Evolutionary conservation across 2,888 invertebrate genomes (phyloP), one percentile per base, ranked within the genome.

Genomic region (Noctua comes): DNA sequence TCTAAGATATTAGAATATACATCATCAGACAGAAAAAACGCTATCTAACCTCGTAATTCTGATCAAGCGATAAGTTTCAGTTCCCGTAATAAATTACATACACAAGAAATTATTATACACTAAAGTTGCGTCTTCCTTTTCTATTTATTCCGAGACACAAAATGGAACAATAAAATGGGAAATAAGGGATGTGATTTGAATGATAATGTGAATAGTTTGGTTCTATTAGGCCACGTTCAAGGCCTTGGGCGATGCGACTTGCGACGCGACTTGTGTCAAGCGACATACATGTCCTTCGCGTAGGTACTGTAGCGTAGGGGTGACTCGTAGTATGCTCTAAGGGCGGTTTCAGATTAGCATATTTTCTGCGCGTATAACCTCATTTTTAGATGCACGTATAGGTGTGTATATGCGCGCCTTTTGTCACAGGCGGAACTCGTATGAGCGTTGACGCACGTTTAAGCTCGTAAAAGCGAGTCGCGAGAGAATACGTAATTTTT

Each of bases 181-280:
- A 79, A 73, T 73, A 73, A 18, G 59, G 57, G 24, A 79, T 82
- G 68, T 76, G 80, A 83, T 88, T 80, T 82, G 86, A 84, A 87
- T 88, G 82, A 76, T 86, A 84, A 88, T 80, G 64, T 64, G 69
- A 76, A 73, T 75, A 74, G 78, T 78, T 80, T 80, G 62, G 43
- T 77, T 31, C 18, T 57, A 31, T 64, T 76, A 31, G 48, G 10
- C 13, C 21, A 40, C 31, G 3, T 62, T 62, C 3, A 31, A 62
- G 18, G 21, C 64, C 36, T 8, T 21, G 21, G 36, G 21, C 8
- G 27, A 62, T 31, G 31, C 27, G 31, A 62, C 8, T 59, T 59
- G 59, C 59, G 27, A 27, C 27, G 18, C 27, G 16, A 16, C 27
- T 24, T 27, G 8, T 18, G 1, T 59, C 7, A 54, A 54, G 54